A percentile compares a stretch with the other conserved stretches of the same genome.
Conservation (phyloP, 2,797 vertebrate species). For the Megaceryle alcyon region DNA sequence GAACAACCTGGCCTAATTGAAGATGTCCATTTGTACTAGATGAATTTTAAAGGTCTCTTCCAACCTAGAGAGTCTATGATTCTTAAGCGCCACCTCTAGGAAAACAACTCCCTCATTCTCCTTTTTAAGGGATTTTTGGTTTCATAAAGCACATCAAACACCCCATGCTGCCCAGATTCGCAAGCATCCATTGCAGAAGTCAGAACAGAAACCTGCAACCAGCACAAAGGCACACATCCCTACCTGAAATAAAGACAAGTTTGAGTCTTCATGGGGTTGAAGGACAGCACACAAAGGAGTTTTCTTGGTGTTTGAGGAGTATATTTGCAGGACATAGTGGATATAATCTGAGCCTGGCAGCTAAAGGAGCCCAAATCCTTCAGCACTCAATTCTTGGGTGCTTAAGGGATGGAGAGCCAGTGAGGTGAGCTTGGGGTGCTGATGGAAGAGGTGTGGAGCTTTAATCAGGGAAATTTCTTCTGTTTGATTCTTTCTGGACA, state of each 20-base stretch:
- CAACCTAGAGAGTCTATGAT: background rate
- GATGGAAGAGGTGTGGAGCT: background rate
- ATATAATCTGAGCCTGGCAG: background rate
- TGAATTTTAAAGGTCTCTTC: background rate
- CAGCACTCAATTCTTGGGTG: background rate
- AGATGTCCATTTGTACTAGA: background rate
- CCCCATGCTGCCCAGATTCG: background rate
- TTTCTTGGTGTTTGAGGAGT: background rate
- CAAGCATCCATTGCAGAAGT: fast-evolving
- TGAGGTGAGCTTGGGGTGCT: background rate
- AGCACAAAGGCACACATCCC: background rate
- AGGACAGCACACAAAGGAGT: background rate
- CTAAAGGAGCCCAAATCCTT: background rate
- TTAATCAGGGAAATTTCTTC: background rate
- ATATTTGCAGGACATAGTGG: background rate
- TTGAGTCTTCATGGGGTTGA: fast-evolving
- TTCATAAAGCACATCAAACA: background rate
- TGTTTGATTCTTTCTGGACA: background rate
- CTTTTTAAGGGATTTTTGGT: background rate
- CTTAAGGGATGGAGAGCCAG: background rate
- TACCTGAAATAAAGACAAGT: background rate
- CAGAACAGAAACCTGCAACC: background rate
- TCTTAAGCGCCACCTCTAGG: background rate
- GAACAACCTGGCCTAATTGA: background rate
- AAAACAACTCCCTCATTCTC: background rate